Conservation (phyloP, 2,113 vertebrate species). For the Sigmodon hispidus region DNA sequence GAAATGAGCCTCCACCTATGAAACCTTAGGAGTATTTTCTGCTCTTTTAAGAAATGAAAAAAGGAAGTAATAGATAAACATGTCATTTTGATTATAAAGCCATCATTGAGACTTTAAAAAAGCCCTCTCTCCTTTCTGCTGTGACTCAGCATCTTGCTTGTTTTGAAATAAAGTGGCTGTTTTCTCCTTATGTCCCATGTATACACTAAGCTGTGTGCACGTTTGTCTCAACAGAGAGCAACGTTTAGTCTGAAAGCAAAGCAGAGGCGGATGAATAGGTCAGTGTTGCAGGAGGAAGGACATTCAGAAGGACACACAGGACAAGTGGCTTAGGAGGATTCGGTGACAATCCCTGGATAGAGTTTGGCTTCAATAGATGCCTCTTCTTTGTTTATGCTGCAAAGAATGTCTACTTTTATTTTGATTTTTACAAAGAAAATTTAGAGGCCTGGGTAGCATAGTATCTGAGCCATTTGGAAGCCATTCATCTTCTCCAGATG, state of each 20-base stretch:
- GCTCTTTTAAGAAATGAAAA: neutral
- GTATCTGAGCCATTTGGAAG: neutral
- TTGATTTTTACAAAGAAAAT: neutral
- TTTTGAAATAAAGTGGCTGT: neutral
- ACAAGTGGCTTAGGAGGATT: fast-evolving
- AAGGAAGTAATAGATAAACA: neutral
- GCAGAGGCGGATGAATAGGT: fast-evolving
- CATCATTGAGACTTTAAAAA: neutral
- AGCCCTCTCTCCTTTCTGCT: neutral
- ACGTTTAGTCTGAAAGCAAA: neutral
- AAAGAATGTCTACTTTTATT: neutral
- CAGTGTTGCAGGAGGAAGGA: fast-evolving
- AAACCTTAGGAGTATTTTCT: neutral
- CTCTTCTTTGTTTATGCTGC: neutral
- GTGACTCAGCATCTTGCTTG: neutral
- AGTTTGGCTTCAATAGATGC: neutral
- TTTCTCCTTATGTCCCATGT: neutral
- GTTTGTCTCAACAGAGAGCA: neutral
- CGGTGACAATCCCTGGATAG: neutral
- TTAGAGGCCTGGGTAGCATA: neutral
- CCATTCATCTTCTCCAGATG: neutral
- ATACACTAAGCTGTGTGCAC: neutral
- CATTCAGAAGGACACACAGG: fast-evolving
- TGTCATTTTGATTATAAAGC: neutral
- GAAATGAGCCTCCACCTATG: neutral